A percentile compares a stretch with the other conserved stretches of the same genome.
Evolutionary conservation across 2,113 vertebrate genomes (phyloP).

Genomic region (Thinocorus orbignyianus): DNA sequence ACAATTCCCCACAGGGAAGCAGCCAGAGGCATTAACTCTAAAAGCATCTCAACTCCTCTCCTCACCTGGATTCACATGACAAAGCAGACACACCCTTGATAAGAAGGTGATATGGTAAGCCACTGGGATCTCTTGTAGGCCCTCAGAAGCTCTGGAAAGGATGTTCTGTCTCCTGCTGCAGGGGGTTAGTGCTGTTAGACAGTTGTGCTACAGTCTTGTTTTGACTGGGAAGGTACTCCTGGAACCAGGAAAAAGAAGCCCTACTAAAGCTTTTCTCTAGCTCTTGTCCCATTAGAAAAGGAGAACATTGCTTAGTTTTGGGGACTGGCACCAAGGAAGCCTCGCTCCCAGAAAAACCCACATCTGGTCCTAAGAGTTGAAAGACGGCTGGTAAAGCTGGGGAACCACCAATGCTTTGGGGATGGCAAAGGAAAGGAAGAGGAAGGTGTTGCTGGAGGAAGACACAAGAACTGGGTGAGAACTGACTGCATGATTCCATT

Average conservation of each 20-base stretch:
- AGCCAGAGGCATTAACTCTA: not conserved
- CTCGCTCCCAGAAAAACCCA: not conserved
- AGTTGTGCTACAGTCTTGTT: not conserved
- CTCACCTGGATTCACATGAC: not conserved
- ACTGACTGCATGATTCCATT: not conserved
- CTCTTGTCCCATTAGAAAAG: not conserved
- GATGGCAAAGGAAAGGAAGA: not conserved
- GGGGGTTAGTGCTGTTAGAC: not conserved
- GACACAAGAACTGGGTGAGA: not conserved
- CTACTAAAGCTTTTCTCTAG: not conserved
- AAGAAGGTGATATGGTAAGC: not conserved
- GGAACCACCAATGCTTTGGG: not conserved
- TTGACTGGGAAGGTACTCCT: not conserved
- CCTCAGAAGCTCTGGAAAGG: not conserved
- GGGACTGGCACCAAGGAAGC: not conserved
- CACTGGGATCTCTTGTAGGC: not conserved
- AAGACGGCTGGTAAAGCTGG: not conserved
- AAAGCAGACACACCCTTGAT: not conserved
- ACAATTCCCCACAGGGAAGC: not conserved
- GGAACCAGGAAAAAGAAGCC: not conserved
- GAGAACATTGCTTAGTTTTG: accelerated
- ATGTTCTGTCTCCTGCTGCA: not conserved
- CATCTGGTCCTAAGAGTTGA: not conserved
- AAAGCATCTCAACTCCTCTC: not conserved
- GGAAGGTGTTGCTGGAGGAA: not conserved